phyloP scores from a whole-genome alignment of 2,797 vertebrate genomes.

The Myoxocephalus aenaeus region DNA sequence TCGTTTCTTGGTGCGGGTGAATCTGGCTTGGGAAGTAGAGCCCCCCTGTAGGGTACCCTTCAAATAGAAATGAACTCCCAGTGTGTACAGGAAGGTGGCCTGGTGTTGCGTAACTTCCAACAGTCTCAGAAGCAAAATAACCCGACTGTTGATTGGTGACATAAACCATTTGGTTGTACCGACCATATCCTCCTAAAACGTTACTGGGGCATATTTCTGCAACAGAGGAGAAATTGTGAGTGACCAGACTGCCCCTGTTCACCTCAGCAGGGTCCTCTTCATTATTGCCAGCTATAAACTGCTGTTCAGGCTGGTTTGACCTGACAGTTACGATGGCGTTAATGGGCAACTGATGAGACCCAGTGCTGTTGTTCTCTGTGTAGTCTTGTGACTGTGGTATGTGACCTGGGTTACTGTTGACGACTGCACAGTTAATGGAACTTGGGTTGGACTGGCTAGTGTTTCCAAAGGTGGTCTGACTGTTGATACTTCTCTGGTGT shows the following conservation, averaged over 20 bases:
- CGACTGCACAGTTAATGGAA: neutral
- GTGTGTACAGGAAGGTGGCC: neutral
- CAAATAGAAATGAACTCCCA: neutral
- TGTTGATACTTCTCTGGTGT: neutral
- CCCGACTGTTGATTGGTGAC: neutral
- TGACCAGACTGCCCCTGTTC: neutral
- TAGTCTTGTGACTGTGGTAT: neutral
- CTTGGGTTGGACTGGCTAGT: neutral
- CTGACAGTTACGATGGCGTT: neutral
- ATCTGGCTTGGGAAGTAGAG: neutral
- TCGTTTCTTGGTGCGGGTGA: neutral
- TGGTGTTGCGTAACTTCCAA: neutral
- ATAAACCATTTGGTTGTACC: neutral
- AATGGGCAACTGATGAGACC: neutral
- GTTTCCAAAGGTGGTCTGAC: neutral
- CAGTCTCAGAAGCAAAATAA: neutral
- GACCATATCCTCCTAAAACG: neutral
- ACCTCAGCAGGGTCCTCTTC: neutral
- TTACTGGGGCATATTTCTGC: neutral
- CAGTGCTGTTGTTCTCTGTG: neutral
- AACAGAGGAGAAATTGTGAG: neutral
- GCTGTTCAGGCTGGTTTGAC: neutral
- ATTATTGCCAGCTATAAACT: neutral
- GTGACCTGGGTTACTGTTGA: neutral
- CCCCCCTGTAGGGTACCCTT: accelerated